A percentile compares a stretch with the other conserved stretches of the same genome.
phyloP scores from a whole-genome alignment of 2,113 vertebrate species.

The Halcyon malimbica region DNA sequence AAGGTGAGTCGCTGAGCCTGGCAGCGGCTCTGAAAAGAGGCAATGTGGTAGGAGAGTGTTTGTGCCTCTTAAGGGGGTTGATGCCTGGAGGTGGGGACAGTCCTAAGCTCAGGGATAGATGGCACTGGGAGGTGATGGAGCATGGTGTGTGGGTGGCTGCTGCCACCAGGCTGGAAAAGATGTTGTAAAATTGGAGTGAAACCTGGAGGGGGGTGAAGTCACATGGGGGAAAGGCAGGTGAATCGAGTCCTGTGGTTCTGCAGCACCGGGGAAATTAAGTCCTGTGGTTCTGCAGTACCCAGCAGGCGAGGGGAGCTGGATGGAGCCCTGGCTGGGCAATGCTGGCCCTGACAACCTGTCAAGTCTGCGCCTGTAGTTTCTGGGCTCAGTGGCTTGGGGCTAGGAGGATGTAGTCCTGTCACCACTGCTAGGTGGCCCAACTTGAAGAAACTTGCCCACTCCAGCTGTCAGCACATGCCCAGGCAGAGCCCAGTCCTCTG shows the following conservation, averaged over 20 bases:
- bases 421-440: neutral
- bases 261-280: neutral
- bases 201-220: neutral
- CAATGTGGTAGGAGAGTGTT: rapidly evolving
- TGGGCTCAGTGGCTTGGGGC: rapidly evolving
- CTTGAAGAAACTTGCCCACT: neutral
- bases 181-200: neutral
- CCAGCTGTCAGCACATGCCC: rapidly evolving
- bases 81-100: neutral
- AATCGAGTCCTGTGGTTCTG: neutral
- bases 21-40: neutral
- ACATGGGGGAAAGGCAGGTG: rapidly evolving
- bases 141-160: neutral
- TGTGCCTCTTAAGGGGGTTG: neutral
- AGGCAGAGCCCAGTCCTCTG: neutral
- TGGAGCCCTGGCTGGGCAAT: neutral
- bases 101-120: neutral
- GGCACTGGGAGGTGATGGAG: neutral
- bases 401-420: neutral
- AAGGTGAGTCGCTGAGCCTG: neutral
- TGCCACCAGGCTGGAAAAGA: neutral
- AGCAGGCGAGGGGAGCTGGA: neutral
- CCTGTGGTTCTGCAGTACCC: neutral
- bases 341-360: neutral
- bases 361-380: neutral